These are phyloP conservation scores for Crepidodera aurea DNA, from an alignment of 2,888 invertebrate species.

Conservation along the genomic window DNA sequence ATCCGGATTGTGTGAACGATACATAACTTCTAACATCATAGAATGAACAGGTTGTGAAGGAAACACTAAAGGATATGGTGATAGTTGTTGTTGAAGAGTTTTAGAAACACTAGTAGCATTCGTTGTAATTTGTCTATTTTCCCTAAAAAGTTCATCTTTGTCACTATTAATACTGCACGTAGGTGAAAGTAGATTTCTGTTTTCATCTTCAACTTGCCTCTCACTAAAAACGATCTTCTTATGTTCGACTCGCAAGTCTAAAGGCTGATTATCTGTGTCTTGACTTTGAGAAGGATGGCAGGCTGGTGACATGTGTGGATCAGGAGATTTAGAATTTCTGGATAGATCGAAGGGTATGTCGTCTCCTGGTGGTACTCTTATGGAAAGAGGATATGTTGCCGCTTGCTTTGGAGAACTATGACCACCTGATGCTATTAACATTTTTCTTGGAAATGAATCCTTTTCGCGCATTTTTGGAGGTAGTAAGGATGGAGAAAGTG, in stretches of 20 bases:
- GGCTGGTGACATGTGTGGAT: slow-evolving; percentile 67
- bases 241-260: slow-evolving; percentile 87
- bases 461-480: slow-evolving; percentile 85
- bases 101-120: slow-evolving; percentile 48
- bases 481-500: slow-evolving; percentile 63
- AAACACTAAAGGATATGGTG: slow-evolving; percentile 64
- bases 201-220: slow-evolving; percentile 81
- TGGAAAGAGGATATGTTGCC: slow-evolving; percentile 73
- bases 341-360: slow-evolving; percentile 75
- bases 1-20: slow-evolving; percentile 65
- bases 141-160: slow-evolving; percentile 55
- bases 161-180: slow-evolving; percentile 60
- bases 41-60: slow-evolving; percentile 73
- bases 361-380: slow-evolving; percentile 66
- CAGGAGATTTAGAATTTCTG: slow-evolving; percentile 61
- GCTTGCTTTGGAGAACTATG: slow-evolving; percentile 78
- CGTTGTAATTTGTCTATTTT: slow-evolving; percentile 53
- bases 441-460: slow-evolving; percentile 90
- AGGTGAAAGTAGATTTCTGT: slow-evolving; percentile 81
- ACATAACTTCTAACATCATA: slow-evolving; percentile 76
- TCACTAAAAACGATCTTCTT: slow-evolving; percentile 70
- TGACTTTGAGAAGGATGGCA: slow-evolving; percentile 65
- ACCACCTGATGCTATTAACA: slow-evolving; percentile 69
- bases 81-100: slow-evolving; percentile 57
- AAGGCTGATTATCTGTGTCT: slow-evolving; percentile 75